phyloP scores from a whole-genome alignment of 1,140 invertebrate genomes.

The Trichonephila clavipes region DNA sequence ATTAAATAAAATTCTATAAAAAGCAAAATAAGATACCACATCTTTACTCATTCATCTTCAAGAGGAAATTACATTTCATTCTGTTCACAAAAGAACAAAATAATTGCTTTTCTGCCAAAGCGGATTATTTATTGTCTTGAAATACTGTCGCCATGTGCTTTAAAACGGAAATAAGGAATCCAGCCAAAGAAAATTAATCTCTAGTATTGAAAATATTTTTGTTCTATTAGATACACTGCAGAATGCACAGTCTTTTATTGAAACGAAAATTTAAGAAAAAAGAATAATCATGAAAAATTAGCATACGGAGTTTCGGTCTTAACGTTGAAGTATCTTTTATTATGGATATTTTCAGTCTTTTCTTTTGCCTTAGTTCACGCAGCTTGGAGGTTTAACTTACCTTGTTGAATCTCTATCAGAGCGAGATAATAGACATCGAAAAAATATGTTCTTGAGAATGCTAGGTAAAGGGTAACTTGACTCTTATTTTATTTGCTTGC shows the following conservation, averaged over 20 bases:
- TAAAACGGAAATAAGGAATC: neutral
- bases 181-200: constrained; percentile 20
- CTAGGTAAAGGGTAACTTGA: neutral
- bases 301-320: neutral
- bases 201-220: constrained; percentile 11
- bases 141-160: neutral
- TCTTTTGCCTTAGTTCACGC: neutral
- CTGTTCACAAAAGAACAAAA: neutral
- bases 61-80: neutral
- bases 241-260: neutral
- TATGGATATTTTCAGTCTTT: neutral
- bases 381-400: neutral
- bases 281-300: neutral
- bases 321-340: neutral
- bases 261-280: neutral
- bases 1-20: too few species aligned
- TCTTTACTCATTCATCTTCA: neutral
- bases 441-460: neutral
- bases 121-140: neutral
- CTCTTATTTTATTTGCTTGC: neutral
- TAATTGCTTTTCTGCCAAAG: neutral
- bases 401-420: neutral
- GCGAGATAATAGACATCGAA: constrained; percentile 5
- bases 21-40: neutral
- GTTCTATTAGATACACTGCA: neutral